Base-by-base conservation (phyloP, 2,797 vertebrate species). In the Anniella stebbinsi region DNA sequence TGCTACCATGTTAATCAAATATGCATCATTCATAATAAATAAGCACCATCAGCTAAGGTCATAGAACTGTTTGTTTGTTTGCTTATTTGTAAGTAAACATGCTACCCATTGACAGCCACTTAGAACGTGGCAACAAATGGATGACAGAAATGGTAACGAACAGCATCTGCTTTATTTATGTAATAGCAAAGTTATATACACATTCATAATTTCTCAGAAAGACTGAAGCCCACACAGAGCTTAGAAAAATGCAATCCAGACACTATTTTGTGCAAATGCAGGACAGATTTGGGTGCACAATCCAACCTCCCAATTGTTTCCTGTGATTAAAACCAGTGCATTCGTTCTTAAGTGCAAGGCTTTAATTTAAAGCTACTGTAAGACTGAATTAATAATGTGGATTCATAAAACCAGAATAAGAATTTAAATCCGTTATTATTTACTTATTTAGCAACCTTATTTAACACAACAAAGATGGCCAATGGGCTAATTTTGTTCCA, bases 311-410 rank as follows among this genome's bases (percentile, higher is more conserved):
- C 95, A 96, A 97, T 96, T 96, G 97, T 97, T 98, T 98, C 97
- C 97, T 97, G 97, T 97, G 97, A 97, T 98, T 97, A 97, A 97
- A 96, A 97, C 97, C 97, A 97, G 97, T 97, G 97, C 97, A 93
- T 73, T 97, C 97, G 96, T 95, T 94, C 96, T 96, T 96, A 96
- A 97, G 97, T 98, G 97, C 96, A 96, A 96, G 97, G 97, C 97
- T 98, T 98, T 98, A 95, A 98, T 98, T 98, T 97, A 97, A 97
- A 98, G 97, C 97, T 98, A 97, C 98, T 98, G 97, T 97, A 97
- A 96, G 94, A 94, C 80, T 93, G 84, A 93, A 89, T 94, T 93
- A 94, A 94, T 93, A 92, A 91, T 87, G 75, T 95, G 89, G 17
- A 86, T 94, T 93, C 66, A 73, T 0, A 15, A 93, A 73, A 85